These are phyloP conservation scores for Bothrops jararaca DNA, from an alignment of 2,113 vertebrate species.

Conservation along the genomic window DNA sequence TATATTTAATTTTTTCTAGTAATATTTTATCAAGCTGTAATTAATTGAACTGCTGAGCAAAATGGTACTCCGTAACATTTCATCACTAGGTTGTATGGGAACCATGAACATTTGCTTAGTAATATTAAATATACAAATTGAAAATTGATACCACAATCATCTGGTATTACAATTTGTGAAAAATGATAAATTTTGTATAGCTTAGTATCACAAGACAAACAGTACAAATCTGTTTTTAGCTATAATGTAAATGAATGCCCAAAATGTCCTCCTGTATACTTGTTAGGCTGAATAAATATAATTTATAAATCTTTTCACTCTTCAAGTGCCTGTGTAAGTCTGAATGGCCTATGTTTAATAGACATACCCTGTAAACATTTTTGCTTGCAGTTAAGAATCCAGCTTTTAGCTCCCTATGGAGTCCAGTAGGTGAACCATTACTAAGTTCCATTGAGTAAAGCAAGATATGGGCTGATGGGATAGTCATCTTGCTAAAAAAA, in stretches of 20 bases:
- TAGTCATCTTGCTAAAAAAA: not conserved
- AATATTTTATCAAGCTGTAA: not conserved
- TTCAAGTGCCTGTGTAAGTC: conserved; percentile 18
- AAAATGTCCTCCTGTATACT: not conserved
- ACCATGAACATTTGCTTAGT: not conserved
- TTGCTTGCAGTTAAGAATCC: not conserved
- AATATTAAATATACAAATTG: not conserved
- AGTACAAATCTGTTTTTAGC: conserved; percentile 27
- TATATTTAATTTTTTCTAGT: not conserved
- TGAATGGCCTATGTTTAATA: conserved; percentile 21
- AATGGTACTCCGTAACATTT: not conserved
- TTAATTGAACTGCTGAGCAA: not conserved
- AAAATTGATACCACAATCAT: not conserved
- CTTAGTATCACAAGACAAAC: conserved; percentile 15
- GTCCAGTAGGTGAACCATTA: not conserved
- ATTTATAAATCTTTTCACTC: conserved; percentile 6
- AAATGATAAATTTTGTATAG: conserved; percentile 25
- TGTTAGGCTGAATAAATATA: conserved; percentile 35
- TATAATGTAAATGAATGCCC: conserved; percentile 33
- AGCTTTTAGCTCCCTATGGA: not conserved
- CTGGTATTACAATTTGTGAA: conserved; percentile 29
- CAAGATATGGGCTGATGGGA: not conserved
- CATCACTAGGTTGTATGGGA: not conserved
- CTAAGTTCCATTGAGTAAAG: not conserved
- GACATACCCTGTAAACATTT: not conserved